Conservation (phyloP, 2,888 invertebrate genomes). For the Acanthoscelides obtectus region DNA sequence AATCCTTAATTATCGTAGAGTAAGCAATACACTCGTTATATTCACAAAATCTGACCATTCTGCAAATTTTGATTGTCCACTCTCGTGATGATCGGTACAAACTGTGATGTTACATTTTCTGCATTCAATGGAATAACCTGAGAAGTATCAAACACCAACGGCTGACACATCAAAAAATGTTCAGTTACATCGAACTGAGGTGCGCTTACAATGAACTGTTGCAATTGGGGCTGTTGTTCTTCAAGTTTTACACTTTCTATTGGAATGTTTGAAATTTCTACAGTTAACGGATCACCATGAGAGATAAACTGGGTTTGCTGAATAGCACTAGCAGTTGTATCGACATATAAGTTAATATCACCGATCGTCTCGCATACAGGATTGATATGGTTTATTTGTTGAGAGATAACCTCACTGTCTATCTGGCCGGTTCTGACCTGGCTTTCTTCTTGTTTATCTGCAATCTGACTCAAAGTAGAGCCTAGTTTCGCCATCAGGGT, state of each 20-base stretch:
- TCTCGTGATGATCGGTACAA: conserved; percentile 35
- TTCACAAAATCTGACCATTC: conserved; percentile 14
- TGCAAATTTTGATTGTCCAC: conserved; percentile 14
- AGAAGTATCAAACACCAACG: conserved; percentile 40
- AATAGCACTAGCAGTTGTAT: not conserved
- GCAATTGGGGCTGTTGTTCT: conserved; percentile 18
- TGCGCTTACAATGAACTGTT: conserved; percentile 36
- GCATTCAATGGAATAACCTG: conserved; percentile 37
- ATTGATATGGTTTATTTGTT: not conserved
- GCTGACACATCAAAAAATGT: conserved; percentile 41
- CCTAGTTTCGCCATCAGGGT: conserved; percentile 14
- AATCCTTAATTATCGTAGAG: not conserved
- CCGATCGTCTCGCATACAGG: not conserved
- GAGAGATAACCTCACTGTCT: not conserved
- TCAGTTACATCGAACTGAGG: conserved; percentile 36
- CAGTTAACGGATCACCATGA: conserved; percentile 8
- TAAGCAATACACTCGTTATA: not conserved
- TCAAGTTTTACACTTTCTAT: conserved; percentile 14
- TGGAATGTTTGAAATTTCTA: conserved; percentile 6
- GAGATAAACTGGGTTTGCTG: not conserved
- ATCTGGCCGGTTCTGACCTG: not conserved
- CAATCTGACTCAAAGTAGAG: conserved; percentile 9
- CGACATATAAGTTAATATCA: conserved; percentile 2
- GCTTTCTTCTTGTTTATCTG: conserved; percentile 11
- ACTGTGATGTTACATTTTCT: conserved; percentile 35